Evolutionary conservation across 92 coral and sea anemone genomes (phyloP), one percentile per base, ranked within the genome.

Genomic region (Parazoanthus swiftii): DNA sequence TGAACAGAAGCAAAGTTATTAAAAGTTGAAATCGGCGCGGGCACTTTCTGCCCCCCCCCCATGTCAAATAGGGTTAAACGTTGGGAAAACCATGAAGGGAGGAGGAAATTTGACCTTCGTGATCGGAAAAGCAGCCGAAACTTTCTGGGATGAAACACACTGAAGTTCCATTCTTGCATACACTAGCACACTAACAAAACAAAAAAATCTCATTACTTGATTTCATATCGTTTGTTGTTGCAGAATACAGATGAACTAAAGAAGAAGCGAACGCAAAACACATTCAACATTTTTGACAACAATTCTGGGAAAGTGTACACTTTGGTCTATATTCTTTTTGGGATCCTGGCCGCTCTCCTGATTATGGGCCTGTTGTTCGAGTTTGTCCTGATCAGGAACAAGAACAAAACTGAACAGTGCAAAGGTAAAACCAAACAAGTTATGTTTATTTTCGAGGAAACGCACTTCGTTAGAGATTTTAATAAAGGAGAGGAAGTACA

Each of bases 281-380:
- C 82, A 0, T 79, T 79, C 23, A 79, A 79, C 43, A 79, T 79
- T 79, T 79, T 79, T 25, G 82, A 79, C 67, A 79, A n/a, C 11
- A 29, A 15, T 26, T 79, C 82, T 2, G 82, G 39, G 59, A 51
- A 67, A 10, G 63, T 79, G 21, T n/a, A 79, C 9, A 21, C 38
- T 26, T n/a, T 48, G 9, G 82, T 79, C 26, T 79, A 79, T 21
- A 48, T 13, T 51, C 82, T 79, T n/a, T 21, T 51, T 51, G 82
- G 67, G 21, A 26, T 46, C 1, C 82, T 79, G 65, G 66, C 63
- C 37, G 65, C 1, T 21, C 82, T 79, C 21, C 21, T 79, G 21
- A n/a, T 48, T 33, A 6, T 51, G 42, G 82, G 82, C 39, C 82
- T 79, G 37, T 1, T 44, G 18, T 79, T 79, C 7, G 67, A 79